Base-by-base conservation (phyloP, 2,888 invertebrate genomes). In the Pilophorus perplexus region DNA sequence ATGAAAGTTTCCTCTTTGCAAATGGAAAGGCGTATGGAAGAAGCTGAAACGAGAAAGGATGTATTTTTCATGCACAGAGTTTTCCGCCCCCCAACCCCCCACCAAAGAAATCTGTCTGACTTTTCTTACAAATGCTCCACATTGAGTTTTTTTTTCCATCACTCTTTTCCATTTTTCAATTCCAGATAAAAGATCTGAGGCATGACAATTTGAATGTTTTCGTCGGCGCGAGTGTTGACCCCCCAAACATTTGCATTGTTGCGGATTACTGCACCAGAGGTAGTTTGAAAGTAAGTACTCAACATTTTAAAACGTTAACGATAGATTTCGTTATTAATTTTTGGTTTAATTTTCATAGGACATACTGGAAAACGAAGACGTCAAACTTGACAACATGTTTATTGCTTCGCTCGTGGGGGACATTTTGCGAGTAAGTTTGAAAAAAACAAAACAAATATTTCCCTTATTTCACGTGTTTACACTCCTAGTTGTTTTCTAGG, bases 381-480 rank as follows among this genome's bases (percentile, higher is more conserved):
- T 97, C 71, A 94, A 94, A 79, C 80, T 96, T 74, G 97, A 97
- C 78, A 90, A 90, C 75, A 93, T 97, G 90, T 97, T 97, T 78
- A 88, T 93, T 72, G 94, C 96, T 23, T 96, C 96, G 5, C 83
- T 97, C 71, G 89, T 96, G 12, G 93, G 90, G 64, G 97, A 97
- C 78, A 90, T 98, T 71, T 87, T 97, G 74, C 84, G 93, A 81
- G 96, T 95, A 69, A 66, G 46, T 55, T 18, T 1, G n/a, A n/a
- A n/a, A n/a, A n/a, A n/a, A n/a, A n/a, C n/a, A n/a, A n/a, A n/a
- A n/a, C n/a, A n/a, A n/a, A n/a, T n/a, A n/a, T n/a, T n/a, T n/a
- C n/a, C n/a, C n/a, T n/a, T n/a, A n/a, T n/a, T n/a, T n/a, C n/a
- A n/a, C n/a, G n/a, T n/a, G n/a, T n/a, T n/a, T n/a, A n/a, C n/a